Evolutionary conservation across 2,888 invertebrate species (phyloP).

Genomic region (Stenoptilia bipunctidactyla): DNA sequence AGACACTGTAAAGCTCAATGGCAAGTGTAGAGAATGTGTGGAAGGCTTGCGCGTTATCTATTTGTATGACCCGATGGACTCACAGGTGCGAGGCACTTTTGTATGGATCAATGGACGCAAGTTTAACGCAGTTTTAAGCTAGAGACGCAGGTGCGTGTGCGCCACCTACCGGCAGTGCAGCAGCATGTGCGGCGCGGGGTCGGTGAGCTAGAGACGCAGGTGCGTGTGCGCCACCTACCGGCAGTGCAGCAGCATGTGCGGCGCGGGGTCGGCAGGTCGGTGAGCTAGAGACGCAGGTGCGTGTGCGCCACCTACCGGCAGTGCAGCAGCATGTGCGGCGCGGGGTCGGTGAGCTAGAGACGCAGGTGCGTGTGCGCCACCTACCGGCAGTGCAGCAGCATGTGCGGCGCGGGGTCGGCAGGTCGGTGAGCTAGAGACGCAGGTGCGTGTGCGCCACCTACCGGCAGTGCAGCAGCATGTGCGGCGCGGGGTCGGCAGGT

Average conservation of each 20-base stretch:
- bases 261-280: background rate
- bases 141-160: conserved; percentile 83
- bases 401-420: conserved; percentile 32
- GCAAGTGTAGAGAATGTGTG: too few species aligned
- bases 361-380: too few species aligned
- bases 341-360: conserved; percentile 48
- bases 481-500: background rate
- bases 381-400: too few species aligned
- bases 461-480: background rate
- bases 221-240: too few species aligned
- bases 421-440: conserved; percentile 46
- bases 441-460: background rate
- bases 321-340: conserved; percentile 83
- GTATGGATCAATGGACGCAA: too few species aligned
- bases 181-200: conserved; percentile 7
- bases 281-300: conserved; percentile 1
- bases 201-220: too few species aligned
- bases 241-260: background rate
- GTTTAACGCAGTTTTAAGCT: too few species aligned
- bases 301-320: conserved; percentile 73
- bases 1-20: too few species aligned
- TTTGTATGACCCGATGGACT: too few species aligned
- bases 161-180: conserved; percentile 20
- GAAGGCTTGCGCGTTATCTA: too few species aligned
- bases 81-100: too few species aligned